Evolutionary conservation across 2,113 vertebrate species (phyloP), one percentile per base, ranked within the genome.

Genomic region (Hystrix brachyura): DNA sequence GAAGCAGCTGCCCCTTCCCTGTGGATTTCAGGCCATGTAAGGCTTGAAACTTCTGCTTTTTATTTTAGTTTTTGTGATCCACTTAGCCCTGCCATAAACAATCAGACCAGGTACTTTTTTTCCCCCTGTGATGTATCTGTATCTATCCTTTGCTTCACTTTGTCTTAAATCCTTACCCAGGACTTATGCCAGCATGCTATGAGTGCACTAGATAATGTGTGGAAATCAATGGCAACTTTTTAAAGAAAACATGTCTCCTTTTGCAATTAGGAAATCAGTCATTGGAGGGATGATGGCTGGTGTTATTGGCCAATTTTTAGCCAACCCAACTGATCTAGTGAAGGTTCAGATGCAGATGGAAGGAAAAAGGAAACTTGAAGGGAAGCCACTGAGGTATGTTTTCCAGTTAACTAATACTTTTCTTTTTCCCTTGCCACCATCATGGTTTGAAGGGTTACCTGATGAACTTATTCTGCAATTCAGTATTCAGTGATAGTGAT

Each of bases 281-380:
- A 76, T 99, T 17, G 99, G 98, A 85, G 99, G 99, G 5, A 99
- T 99, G 98, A 81, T 98, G 76, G 98, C 99, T 0, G 99, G 99
- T 60, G 99, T 99, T 15, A 97, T 99, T 0, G 99, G 99, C 25
- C 99, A 99, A 97, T 99, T 99, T 98, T 97, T 99, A 2, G 99
- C 99, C 93, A 99, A 99, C 88, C 99, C 99, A 1, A 97, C 99
- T 21, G 99, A 99, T 91, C 98, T 99, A 95, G 99, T 99, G 80
- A 99, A 99, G 95, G 99, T 99, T 57, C 99, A 99, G 97, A 99
- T 99, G 99, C 99, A 99, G 91, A 99, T 99, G 99, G 99, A 99
- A 97, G 99, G 99, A 3, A 99, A 96, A 93, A 98, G 99, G 74
- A 98, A 98, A 93, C 89, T 99, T 55, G 99, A 99, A 98, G 99